Percentiles rank a stretch among this genome's conserved stretches.
Conservation (phyloP, 2,888 invertebrate species). For the Matsumyia berberina region DNA sequence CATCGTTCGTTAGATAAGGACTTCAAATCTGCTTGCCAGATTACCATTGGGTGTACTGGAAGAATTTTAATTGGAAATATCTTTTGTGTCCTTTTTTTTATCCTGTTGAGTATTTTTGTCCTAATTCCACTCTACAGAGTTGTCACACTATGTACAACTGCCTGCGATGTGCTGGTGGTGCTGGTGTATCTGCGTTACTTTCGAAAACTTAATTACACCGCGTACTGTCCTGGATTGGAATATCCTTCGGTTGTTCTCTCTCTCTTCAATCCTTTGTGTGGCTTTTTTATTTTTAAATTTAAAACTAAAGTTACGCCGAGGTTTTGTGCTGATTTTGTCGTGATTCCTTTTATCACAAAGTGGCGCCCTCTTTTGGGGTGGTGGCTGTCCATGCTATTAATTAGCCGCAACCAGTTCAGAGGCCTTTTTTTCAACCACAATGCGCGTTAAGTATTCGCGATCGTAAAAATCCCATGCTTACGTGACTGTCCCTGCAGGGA, state of each 20-base stretch:
- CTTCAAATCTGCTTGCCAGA: slow-evolving; percentile 73
- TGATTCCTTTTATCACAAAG: slow-evolving; percentile 5
- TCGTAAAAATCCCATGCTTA: slow-evolving; percentile 62
- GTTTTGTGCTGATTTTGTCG: neutral
- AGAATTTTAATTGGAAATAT: slow-evolving; percentile 74
- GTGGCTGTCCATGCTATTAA: slow-evolving; percentile 35
- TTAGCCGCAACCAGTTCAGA: slow-evolving; percentile 48
- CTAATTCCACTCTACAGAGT: slow-evolving; percentile 44
- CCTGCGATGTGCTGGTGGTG: no score
- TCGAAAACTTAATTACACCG: slow-evolving; percentile 60
- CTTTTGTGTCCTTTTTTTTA: slow-evolving; percentile 68
- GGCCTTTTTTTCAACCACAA: slow-evolving; percentile 44
- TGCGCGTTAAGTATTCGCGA: slow-evolving; percentile 21
- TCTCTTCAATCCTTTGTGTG: neutral
- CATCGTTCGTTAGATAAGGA: slow-evolving; percentile 67
- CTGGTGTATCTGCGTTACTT: slow-evolving; percentile 7
- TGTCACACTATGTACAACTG: slow-evolving; percentile 34
- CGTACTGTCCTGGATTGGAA: no score
- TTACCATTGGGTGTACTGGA: slow-evolving; percentile 73
- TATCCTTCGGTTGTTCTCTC: slow-evolving; percentile 13
- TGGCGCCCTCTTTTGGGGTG: slow-evolving; percentile 22
- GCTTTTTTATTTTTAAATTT: slow-evolving; percentile 32
- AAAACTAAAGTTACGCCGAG: slow-evolving; percentile 47
- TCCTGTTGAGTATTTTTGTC: slow-evolving; percentile 40
- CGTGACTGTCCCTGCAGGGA: slow-evolving; percentile 1